A percentile compares a stretch with the other conserved stretches of the same genome.
Conservation (phyloP, 2,797 vertebrate genomes). For the Poecilia velifera region DNA sequence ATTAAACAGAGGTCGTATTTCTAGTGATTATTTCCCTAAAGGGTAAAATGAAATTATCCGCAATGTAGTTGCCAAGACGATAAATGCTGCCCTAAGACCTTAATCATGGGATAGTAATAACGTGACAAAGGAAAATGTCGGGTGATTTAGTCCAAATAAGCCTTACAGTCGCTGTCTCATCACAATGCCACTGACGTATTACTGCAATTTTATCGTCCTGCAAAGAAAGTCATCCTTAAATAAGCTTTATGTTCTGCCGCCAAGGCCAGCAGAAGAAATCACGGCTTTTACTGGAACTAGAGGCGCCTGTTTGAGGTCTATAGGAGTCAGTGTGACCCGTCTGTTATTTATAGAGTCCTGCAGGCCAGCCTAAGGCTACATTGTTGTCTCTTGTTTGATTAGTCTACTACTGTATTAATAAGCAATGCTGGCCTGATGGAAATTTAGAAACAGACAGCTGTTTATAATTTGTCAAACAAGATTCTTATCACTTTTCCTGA, state of each 20-base stretch:
- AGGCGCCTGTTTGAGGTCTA: conserved; percentile 50
- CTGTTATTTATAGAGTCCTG: conserved; percentile 68
- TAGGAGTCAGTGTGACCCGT: conserved; percentile 58
- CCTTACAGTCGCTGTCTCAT: not conserved
- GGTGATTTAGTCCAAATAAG: not conserved
- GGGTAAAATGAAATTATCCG: not conserved
- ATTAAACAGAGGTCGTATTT: not conserved
- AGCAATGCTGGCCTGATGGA: conserved; percentile 33
- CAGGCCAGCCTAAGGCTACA: conserved; percentile 64
- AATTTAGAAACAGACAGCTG: conserved; percentile 25
- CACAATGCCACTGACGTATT: not conserved
- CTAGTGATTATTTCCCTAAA: not conserved
- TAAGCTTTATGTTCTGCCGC: not conserved
- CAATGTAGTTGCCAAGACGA: not conserved
- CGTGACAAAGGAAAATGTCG: not conserved
- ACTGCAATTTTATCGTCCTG: not conserved
- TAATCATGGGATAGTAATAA: not conserved
- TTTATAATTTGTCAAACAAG: conserved; percentile 36
- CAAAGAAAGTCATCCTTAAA: not conserved
- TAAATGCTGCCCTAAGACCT: not conserved
- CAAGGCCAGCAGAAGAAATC: conserved; percentile 22
- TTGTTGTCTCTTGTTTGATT: conserved; percentile 76
- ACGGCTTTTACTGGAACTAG: conserved; percentile 16
- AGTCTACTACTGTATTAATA: conserved; percentile 71
- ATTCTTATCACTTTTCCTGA: conserved; percentile 23